Evolutionary conservation across 1,140 invertebrate genomes (phyloP), one percentile per base, ranked within the genome.

Genomic region (Megathymus violae): DNA sequence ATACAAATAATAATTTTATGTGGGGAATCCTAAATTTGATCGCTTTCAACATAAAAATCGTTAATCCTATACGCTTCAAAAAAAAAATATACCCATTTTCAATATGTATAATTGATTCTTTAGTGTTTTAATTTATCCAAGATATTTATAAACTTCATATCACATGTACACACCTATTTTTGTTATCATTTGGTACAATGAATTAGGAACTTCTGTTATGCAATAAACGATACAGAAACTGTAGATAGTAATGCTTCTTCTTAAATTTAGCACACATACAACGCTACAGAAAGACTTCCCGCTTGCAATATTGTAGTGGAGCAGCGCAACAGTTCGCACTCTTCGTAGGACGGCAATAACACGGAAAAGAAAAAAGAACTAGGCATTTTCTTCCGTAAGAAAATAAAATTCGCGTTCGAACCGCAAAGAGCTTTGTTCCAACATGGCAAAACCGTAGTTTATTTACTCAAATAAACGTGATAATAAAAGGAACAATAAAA

Each of bases 401-500:
- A 25, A 22, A 36, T 11, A 59, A 59, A 59, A 47, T 47, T 43
- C 31, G 7, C 36, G 56, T 19, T 38, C 43, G n/a, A 31, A 34
- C 54, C 54, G 41, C 43, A 46, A 46, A 58, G 15, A 46, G 54
- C 25, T 46, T 58, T 38, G 25, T 41, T 41, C 54, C 19, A 17
- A 16, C 54, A 40, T 56, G 41, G 43, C 52, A 56, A 44, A 14
- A 16, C 22, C 38, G 11, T 43, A 58, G 43, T 58, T 58, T 58
- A 58, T 44, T 15, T 11, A 41, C 27, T 46, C 41, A 46, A 58
- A 36, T 46, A 58, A 58, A 44, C 25, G 54, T 31, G 25, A 19
- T 46, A 46, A 36, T 59, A 59, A 59, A 59, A 46, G 15, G 56
- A 10, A 11, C 22, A 14, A 48, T 48, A 48, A 48, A 48, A 44